Base-by-base conservation (phyloP, 2,797 vertebrate species). In the Australoheros facetus region DNA sequence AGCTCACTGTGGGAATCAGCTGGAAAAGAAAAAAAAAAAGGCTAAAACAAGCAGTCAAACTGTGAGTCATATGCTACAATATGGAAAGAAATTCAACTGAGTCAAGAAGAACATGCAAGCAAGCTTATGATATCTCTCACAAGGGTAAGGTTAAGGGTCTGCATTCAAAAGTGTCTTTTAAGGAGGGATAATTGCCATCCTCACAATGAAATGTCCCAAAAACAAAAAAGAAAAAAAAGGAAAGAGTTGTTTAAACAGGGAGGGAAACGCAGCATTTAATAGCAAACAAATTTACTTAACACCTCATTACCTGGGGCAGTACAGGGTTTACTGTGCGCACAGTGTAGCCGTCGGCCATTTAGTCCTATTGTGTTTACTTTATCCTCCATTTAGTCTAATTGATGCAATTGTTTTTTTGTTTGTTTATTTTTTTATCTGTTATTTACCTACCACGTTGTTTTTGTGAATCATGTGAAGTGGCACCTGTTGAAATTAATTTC, bases 31-130 rank as follows among this genome's bases (percentile, higher is more conserved):
- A 1, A 3, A 28, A 30, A 45, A 45, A 10, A 66, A 5, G 7
- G 23, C n/a, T n/a, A 42, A 71, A 16, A n/a, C 14, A 3, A 11
- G 2, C 56, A 30, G 42, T 12, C 42, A 0, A 9, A 66, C 2
- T 45, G 3, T 2, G 64, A 69, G 28, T 75, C 58, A 75, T 75
- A 34, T 7, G 39, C 56, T 45, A 1, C 0, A 23, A 42, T 32
- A 69, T 34, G 28, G 42, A 58, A 73, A 2, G 5, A 30, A 64
- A 14, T 9, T 7, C 73, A 19, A 55, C 5, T 1, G 10, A 69
- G 72, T 80, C 3, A 26, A 42, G 16, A 48, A 48, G 16, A 48
- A 26, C 21, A 23, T 13, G 19, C 13, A 77, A 81, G 79, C 55
- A 75, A 26, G n/a, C 55, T 45, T 7, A 17, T 59, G 4, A 42